Conservation (phyloP, 1,140 invertebrate species). For the Penaeus japonicus region DNA sequence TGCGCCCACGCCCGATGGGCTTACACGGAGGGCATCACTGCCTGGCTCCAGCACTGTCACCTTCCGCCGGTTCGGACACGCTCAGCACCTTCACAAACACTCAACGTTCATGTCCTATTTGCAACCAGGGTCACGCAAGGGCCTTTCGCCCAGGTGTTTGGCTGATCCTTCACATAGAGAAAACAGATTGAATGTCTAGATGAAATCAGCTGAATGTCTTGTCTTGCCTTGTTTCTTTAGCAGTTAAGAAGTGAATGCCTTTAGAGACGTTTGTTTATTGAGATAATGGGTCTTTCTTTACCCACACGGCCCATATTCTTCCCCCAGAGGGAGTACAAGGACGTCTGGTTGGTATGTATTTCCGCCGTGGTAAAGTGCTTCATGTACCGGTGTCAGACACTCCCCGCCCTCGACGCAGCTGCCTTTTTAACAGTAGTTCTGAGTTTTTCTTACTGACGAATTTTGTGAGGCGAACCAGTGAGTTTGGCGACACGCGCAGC, state of each 20-base stretch:
- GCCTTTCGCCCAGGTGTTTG: no score
- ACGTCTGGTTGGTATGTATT: constrained; percentile 59
- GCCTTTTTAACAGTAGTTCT: background rate
- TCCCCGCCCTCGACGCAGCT: constrained; percentile 8
- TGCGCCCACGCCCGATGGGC: no score
- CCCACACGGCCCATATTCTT: background rate
- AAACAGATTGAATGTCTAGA: no score
- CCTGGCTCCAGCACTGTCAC: no score
- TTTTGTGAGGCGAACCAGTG: constrained; percentile 37
- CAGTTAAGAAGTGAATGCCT: background rate
- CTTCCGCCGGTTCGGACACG: no score
- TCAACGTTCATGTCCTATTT: no score
- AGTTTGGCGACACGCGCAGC: background rate
- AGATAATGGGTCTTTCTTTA: constrained; percentile 41
- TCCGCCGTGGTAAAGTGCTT: constrained; percentile 11
- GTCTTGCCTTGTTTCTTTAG: constrained; percentile 17
- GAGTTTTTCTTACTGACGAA: constrained; percentile 47
- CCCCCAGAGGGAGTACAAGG: constrained; percentile 59
- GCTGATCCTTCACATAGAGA: no score
- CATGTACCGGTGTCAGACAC: constrained; percentile 14
- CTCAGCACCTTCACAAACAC: no score
- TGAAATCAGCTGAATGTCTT: constrained; percentile 4
- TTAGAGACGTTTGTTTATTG: constrained; percentile 21
- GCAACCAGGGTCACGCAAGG: no score
- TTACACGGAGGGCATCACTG: no score